phyloP scores from a whole-genome alignment of 2,113 vertebrate genomes.

The Tiliqua scincoides region DNA sequence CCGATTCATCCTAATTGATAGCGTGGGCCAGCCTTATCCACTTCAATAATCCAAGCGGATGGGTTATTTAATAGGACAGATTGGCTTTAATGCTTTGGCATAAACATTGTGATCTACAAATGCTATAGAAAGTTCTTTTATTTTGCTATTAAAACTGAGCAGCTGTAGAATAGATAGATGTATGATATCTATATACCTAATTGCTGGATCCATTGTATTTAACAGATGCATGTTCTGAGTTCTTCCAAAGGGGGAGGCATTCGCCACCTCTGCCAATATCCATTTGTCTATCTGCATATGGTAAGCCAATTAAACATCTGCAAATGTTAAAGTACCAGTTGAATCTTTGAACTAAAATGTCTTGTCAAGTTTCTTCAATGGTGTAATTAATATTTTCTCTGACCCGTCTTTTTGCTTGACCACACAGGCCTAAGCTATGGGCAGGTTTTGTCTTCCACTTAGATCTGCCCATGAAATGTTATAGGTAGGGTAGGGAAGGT shows the following conservation, averaged over 20 bases:
- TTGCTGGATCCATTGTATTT: not conserved
- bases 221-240: not conserved
- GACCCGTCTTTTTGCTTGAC: not conserved
- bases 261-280: not conserved
- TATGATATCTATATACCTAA: not conserved
- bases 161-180: not conserved
- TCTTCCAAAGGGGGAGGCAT: not conserved
- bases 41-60: not conserved
- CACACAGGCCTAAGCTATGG: not conserved
- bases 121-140: not conserved
- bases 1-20: not conserved
- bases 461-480: not conserved
- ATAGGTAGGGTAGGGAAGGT: not conserved
- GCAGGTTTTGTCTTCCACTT: not conserved
- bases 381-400: not conserved
- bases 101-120: not conserved
- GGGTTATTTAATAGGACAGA: not conserved
- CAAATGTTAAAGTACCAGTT: not conserved
- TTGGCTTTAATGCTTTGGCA: not conserved
- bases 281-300: not conserved
- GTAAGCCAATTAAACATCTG: not conserved
- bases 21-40: not conserved
- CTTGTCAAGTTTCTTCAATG: not conserved
- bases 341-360: not conserved
- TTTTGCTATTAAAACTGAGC: not conserved